phyloP scores from a whole-genome alignment of 2,113 vertebrate genomes.

The Siphamia tubifer region DNA sequence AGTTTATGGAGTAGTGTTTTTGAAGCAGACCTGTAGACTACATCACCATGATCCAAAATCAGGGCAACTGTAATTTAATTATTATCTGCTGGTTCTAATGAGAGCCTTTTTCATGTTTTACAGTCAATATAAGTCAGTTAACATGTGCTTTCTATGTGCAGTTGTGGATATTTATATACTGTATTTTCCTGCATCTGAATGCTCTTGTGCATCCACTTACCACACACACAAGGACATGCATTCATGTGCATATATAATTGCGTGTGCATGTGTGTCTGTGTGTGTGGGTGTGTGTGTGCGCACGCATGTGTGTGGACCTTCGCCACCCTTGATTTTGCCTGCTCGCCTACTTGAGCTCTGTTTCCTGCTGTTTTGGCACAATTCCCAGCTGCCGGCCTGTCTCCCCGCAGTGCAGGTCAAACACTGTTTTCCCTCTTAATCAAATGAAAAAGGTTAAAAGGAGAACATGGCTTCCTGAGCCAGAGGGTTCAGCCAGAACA shows the following conservation, averaged over 20 bases:
- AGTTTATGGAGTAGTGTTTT: too few species aligned
- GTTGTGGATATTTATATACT: not conserved
- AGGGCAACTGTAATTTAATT: too few species aligned
- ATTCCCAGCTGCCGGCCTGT: conserved; percentile 43
- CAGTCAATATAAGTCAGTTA: too few species aligned
- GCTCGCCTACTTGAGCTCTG: conserved; percentile 14
- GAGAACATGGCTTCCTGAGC: conserved; percentile 52
- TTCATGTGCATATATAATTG: not conserved
- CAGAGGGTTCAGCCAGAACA: conserved; percentile 45
- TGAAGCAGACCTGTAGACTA: too few species aligned
- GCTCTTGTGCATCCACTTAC: not conserved
- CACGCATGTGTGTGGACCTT: conserved; percentile 9
- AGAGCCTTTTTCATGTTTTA: too few species aligned
- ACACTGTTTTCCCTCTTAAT: conserved; percentile 60
- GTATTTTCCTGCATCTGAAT: not conserved
- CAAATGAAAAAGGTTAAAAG: conserved; percentile 68
- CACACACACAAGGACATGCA: not conserved
- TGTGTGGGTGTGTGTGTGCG: not conserved
- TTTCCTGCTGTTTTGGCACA: conserved; percentile 54
- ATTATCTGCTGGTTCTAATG: too few species aligned
- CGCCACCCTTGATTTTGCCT: conserved; percentile 26
- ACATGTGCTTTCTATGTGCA: not conserved
- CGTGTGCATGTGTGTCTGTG: not conserved
- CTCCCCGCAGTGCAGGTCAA: conserved; percentile 46
- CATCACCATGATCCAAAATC: too few species aligned